A percentile compares a stretch with the other conserved stretches of the same genome.
phyloP scores from a whole-genome alignment of 2,888 invertebrate genomes.

The Hemaris fuciformis region DNA sequence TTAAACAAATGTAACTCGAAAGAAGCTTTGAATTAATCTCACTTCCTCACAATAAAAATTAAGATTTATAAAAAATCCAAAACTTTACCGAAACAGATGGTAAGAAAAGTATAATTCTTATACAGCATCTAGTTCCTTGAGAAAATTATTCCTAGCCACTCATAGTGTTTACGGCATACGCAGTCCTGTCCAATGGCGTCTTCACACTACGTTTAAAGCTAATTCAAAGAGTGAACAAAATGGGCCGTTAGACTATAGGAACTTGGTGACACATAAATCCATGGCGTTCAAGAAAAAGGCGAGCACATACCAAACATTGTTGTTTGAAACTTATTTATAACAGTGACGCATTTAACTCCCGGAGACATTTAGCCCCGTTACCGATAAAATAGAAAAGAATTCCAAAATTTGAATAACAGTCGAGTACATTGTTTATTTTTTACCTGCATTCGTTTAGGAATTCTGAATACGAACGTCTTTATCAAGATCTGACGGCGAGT shows the following conservation, averaged over 20 bases:
- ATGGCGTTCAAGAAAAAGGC: not conserved
- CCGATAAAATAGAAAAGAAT: not conserved
- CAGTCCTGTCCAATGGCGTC: too few species aligned
- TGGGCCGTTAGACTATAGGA: not conserved
- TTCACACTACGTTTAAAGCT: too few species aligned
- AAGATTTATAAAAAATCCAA: too few species aligned
- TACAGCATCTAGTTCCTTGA: too few species aligned
- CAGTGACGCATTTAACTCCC: not conserved
- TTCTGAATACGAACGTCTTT: conserved; percentile 30
- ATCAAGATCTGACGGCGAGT: conserved; percentile 33
- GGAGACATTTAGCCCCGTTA: not conserved
- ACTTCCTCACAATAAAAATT: too few species aligned
- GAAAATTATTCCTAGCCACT: too few species aligned
- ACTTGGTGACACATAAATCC: not conserved
- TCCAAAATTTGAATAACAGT: conserved; percentile 5
- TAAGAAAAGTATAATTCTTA: too few species aligned
- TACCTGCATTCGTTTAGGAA: conserved; percentile 16
- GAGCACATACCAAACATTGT: not conserved
- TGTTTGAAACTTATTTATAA: conserved; percentile 2
- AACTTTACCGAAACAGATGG: too few species aligned
- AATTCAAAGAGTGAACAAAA: too few species aligned
- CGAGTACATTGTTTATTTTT: conserved; percentile 1
- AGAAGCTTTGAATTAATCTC: too few species aligned
- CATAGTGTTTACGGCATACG: too few species aligned
- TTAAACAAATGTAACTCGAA: too few species aligned